Conservation (phyloP, 2,888 invertebrate species). For the Drosophila greeni region DNA sequence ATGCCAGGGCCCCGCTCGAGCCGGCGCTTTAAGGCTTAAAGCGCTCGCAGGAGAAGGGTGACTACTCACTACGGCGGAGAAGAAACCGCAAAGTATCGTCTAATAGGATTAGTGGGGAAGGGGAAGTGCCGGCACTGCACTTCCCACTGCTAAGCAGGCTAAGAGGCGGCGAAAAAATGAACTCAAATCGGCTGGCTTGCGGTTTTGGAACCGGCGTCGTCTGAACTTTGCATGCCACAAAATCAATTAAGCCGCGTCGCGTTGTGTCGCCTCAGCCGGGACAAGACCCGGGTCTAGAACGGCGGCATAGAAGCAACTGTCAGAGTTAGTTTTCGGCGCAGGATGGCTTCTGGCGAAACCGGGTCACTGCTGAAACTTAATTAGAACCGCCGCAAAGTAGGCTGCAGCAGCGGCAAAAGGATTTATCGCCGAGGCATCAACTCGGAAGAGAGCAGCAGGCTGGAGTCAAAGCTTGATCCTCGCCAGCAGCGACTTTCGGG, state of each 20-base stretch:
- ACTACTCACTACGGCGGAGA: slow-evolving; percentile 28
- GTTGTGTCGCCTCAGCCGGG: slow-evolving; percentile 32
- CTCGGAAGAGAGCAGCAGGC: slow-evolving; percentile 44
- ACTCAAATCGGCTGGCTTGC: slow-evolving; percentile 56
- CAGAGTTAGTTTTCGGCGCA: slow-evolving; percentile 49
- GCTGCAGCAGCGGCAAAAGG: slow-evolving; percentile 15
- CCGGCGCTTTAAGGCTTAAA: slow-evolving; percentile 43
- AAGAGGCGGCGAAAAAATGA: slow-evolving; percentile 38
- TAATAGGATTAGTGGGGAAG: slow-evolving; percentile 63
- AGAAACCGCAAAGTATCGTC: slow-evolving; percentile 61
- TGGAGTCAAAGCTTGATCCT: slow-evolving; percentile 60
- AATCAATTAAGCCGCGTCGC: slow-evolving; percentile 65
- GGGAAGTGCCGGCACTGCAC: slow-evolving; percentile 33
- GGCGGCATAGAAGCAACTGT: slow-evolving; percentile 52
- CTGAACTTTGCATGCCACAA: slow-evolving; percentile 61
- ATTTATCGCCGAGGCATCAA: slow-evolving; percentile 41
- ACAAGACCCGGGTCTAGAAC: background rate
- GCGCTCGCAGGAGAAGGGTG: slow-evolving; percentile 16
- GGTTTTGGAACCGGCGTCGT: slow-evolving; percentile 52
- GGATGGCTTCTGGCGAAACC: slow-evolving; percentile 28
- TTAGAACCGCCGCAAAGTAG: slow-evolving; percentile 44
- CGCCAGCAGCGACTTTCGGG: slow-evolving; percentile 47
- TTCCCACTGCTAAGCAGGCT: slow-evolving; percentile 49
- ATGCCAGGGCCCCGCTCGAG: slow-evolving; percentile 19
- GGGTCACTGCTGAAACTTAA: slow-evolving; percentile 58